A percentile compares a stretch with the other conserved stretches of the same genome.
Evolutionary conservation across 2,888 invertebrate species (phyloP).

Genomic region (Lithophane ornitopus): DNA sequence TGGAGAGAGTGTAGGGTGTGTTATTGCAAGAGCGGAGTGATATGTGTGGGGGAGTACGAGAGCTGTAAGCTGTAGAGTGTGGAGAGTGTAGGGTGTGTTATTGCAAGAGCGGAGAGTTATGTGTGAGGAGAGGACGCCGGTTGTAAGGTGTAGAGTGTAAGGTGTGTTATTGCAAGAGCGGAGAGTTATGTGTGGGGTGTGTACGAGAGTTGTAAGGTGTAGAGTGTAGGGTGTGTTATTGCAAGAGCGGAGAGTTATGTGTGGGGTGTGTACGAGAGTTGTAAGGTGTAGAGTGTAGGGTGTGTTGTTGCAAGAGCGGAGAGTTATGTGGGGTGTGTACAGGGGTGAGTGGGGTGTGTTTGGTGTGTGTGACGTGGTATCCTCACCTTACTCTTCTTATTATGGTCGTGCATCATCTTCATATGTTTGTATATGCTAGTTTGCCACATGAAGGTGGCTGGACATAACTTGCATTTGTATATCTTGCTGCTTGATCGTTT

Average conservation of each 20-base stretch:
- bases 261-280: neutral
- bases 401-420: constrained; percentile 85
- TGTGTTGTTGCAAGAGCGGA: too few species aligned
- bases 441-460: constrained; percentile 87
- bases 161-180: too few species aligned
- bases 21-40: neutral
- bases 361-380: neutral
- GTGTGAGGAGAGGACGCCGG: too few species aligned
- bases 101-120: too few species aligned
- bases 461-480: constrained; percentile 83
- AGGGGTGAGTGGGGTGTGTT: neutral
- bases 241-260: too few species aligned
- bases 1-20: neutral
- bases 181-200: too few species aligned
- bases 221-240: neutral
- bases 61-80: too few species aligned
- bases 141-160: too few species aligned
- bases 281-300: too few species aligned
- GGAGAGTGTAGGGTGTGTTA: too few species aligned
- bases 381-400: constrained; percentile 78
- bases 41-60: too few species aligned
- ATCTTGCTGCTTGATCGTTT: constrained; percentile 78
- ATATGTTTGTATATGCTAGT: constrained; percentile 87
- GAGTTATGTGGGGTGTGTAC: neutral
- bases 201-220: neutral